Base-by-base conservation (phyloP, 1,140 invertebrate genomes). In the Drosophila gunungcola region DNA sequence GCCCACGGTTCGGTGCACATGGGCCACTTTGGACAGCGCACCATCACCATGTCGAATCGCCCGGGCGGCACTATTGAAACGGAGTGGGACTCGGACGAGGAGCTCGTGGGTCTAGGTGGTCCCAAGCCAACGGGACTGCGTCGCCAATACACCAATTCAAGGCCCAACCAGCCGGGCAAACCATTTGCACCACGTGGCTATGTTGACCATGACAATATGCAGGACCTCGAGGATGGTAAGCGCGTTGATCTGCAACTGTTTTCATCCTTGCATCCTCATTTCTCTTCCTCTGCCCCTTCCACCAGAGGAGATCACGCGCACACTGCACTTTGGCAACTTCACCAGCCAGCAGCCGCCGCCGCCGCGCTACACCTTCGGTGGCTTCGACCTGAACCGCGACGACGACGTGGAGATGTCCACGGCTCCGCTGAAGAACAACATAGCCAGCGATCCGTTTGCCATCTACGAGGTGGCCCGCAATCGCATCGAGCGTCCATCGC, bases 201-300 rank as follows among this genome's bases (percentile, higher is more conserved):
- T 46, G 62, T 92, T 3, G 91, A 92, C 13, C 90, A 92, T 32
- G 91, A 92, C 34, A 91, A 92, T 36, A 92, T 92, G 91, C 80
- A 92, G 49, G 52, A 92, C 6, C 65, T 90, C 7, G 92, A 92
- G 43, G 80, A 92, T 52, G 91, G 91, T 92, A 49, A 79, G 81
- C 16, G 9, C n/a, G 4, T 13, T 5, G 2, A 43, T 32, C 9
- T 16, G 9, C 7, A 46, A 11, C 21, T 5, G 11, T 46, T 27
- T 11, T 27, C 2, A 6, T 6, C n/a, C 6, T 2, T 13, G 5
- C 16, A 21, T 21, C 16, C 16, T 21, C 16, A 21, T 21, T 21
- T 21, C 16, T 21, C 16, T 21, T 21, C 16, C 16, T 21, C 16
- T 21, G 16, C 25, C 10, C 4, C 16, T 5, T 32, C 4, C 60